Evolutionary conservation across 37 sponge, comb jelly and placozoan species (phyloP), one percentile per base, ranked within the genome.

Genomic region (Chondrilla cf. caribensis): DNA sequence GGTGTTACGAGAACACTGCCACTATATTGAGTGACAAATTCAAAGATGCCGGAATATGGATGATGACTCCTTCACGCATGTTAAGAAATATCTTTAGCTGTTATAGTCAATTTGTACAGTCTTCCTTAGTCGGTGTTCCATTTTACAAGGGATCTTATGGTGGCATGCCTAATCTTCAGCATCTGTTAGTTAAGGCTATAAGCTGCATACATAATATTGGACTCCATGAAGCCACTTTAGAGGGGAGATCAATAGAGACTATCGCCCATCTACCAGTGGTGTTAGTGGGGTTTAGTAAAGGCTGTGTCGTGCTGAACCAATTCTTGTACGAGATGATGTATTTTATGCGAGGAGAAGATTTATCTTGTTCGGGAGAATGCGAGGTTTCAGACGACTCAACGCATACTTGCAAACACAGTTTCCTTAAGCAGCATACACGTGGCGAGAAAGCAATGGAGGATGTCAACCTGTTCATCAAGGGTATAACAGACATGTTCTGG

Each of bases 291-390:
- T 96, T 96, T 85, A 93, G 95, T 68, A 93, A 96, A 68, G 96
- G 96, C 15, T 94, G 96, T 80, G 95, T 96, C 0, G 96, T 93
- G 21, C 82, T 96, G 62, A 96, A 96, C 38, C 96, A 96, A 60
- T 64, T 96, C 4, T 17, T 88, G 22, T 86, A 86, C 39, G 96
- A 96, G 58, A 44, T 94, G 39, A 87, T 40, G 36, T 82, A 87
- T 80, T 77, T 75, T 29, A 39, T 83, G 0, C 57, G 37, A 2
- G 68, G 26, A n/a, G 38, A 21, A 2, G 79, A 71, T 57, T 29
- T 29, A n/a, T 2, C 18, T 8, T 55, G 32, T 18, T 22, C 29
- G 8, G 58, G 51, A 14, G 65, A 73, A 15, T 11, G 18, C 22
- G 60, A 35, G 22, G n/a, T 24, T 25, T 36, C 76, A 0, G 41